Conservation (phyloP, 2,888 invertebrate genomes). For the Gisinianus flammeolus region DNA sequence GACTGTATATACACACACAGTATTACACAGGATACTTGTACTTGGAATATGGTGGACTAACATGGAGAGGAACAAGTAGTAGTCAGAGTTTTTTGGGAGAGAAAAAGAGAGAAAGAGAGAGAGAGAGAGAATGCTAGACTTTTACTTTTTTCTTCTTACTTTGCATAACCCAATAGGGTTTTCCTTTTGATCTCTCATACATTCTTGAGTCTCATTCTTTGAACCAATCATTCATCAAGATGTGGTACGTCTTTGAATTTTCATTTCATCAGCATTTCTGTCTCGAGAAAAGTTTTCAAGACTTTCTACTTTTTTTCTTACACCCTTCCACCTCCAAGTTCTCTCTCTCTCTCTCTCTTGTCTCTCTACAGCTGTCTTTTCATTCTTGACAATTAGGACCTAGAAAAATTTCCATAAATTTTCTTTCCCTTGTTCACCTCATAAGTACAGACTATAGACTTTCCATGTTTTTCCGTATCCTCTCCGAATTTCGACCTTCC, state of each 20-base stretch:
- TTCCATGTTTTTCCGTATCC: neutral
- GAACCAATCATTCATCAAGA: conserved; percentile 38
- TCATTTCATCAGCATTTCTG: conserved; percentile 37
- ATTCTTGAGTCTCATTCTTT: conserved; percentile 30
- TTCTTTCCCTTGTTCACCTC: neutral
- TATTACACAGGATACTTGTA: no score
- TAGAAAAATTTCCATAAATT: conserved; percentile 34
- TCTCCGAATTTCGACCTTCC: neutral
- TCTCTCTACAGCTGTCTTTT: conserved; percentile 33
- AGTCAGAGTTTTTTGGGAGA: no score
- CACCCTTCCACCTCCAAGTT: conserved; percentile 11
- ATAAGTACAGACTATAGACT: neutral
- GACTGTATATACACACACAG: no score
- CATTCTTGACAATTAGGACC: conserved; percentile 35
- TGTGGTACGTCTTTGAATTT: conserved; percentile 34
- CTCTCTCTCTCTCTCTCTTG: neutral
- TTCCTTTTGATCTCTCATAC: conserved; percentile 30
- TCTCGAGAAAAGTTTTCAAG: conserved; percentile 25
- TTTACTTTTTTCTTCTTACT: conserved; percentile 15
- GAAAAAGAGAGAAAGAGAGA: neutral
- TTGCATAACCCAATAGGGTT: conserved; percentile 28
- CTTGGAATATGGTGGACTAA: no score
- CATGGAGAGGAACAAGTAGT: no score
- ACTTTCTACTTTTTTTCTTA: conserved; percentile 27
- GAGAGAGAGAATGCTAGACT: neutral